Percentiles rank a stretch among this genome's conserved stretches.
phyloP scores from a whole-genome alignment of 2,888 invertebrate species.

The Dioctria linearis region DNA sequence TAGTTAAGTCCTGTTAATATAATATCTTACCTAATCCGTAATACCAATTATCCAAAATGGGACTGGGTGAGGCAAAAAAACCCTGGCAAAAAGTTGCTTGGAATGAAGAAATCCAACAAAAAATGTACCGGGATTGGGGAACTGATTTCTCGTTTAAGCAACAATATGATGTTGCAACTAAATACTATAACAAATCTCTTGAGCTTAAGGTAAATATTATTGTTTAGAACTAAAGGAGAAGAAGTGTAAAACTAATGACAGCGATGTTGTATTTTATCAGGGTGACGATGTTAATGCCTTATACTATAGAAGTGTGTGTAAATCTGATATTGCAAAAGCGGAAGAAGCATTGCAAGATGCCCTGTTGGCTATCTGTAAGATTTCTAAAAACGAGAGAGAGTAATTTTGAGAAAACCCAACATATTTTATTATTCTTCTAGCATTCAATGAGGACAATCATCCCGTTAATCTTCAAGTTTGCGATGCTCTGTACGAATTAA shows the following conservation, averaged over 20 bases:
- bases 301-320: slow-evolving; percentile 47
- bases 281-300: slow-evolving; percentile 36
- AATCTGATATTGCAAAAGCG: slow-evolving; percentile 41
- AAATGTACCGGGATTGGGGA: slow-evolving; percentile 55
- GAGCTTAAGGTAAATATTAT: slow-evolving; percentile 45
- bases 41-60: background rate
- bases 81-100: slow-evolving; percentile 53
- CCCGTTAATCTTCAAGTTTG: slow-evolving; percentile 53
- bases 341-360: slow-evolving; percentile 50
- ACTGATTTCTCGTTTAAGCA: slow-evolving; percentile 47
- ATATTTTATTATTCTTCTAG: slow-evolving; percentile 25
- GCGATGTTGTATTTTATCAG: slow-evolving; percentile 4
- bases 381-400: background rate
- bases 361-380: slow-evolving; percentile 35
- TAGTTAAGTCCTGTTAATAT: no score
- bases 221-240: background rate
- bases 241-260: background rate
- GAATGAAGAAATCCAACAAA: slow-evolving; percentile 52
- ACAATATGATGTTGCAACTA: slow-evolving; percentile 44
- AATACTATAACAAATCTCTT: slow-evolving; percentile 52
- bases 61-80: background rate
- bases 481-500: slow-evolving; percentile 46
- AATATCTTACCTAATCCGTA: no score
- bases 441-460: slow-evolving; percentile 26
- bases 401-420: background rate